A percentile compares a stretch with the other conserved stretches of the same genome.
These are phyloP conservation scores for Aspidiotus destructor DNA, from an alignment of 2,888 invertebrate genomes.

Conservation along the genomic window DNA sequence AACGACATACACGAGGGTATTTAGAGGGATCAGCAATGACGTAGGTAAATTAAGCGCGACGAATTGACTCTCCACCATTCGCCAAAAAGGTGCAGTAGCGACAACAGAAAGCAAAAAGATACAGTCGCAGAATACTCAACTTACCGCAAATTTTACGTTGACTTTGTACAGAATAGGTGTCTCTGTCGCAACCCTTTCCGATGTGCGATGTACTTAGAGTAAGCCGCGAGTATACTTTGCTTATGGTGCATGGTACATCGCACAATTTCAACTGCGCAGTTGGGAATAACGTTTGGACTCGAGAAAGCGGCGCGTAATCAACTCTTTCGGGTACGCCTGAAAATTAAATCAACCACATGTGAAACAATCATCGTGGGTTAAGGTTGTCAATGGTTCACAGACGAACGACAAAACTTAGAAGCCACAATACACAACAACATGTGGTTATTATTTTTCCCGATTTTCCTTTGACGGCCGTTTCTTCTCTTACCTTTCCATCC, in stretches of 20 bases:
- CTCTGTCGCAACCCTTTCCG: conserved; percentile 92
- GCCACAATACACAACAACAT: no score
- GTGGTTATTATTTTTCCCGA: no score
- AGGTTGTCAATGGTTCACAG: neutral
- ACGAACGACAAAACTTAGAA: neutral
- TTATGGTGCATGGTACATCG: conserved; percentile 50
- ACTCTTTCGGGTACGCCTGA: conserved; percentile 69
- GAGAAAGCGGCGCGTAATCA: conserved; percentile 76
- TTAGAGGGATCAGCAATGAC: no score
- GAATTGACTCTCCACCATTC: no score
- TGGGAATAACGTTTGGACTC: conserved; percentile 69
- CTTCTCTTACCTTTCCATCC: conserved; percentile 59
- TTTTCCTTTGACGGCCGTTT: neutral
- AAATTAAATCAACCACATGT: neutral
- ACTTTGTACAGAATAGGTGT: conserved; percentile 77
- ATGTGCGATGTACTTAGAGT: conserved; percentile 72
- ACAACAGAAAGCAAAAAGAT: neutral
- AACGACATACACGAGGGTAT: no score
- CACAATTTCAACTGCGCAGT: conserved; percentile 59
- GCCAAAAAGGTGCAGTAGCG: no score
- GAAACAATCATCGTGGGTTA: conserved; percentile 34
- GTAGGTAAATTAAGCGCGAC: no score
- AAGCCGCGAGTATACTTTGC: conserved; percentile 49
- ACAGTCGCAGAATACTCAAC: conserved; percentile 36
- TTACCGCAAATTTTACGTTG: conserved; percentile 73